phyloP scores from a whole-genome alignment of 2,888 invertebrate species.

The Psococerastis gibbosa region DNA sequence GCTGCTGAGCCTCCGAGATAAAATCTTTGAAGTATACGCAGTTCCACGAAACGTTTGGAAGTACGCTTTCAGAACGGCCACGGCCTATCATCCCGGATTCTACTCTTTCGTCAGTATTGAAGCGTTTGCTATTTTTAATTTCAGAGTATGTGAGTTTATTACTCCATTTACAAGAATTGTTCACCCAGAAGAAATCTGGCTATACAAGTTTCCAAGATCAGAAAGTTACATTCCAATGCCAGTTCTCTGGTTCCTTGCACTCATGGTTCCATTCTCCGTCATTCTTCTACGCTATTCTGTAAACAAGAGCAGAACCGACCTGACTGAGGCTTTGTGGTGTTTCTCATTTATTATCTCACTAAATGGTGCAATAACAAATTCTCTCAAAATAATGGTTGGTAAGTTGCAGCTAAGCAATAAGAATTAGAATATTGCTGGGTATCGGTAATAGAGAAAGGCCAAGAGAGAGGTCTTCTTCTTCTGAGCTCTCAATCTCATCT shows the following conservation, averaged over 20 bases:
- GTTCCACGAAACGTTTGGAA: too few species aligned
- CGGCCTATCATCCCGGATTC: too few species aligned
- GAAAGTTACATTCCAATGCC: slow-evolving; percentile 4
- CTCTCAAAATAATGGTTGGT: slow-evolving; percentile 3
- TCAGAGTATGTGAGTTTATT: slow-evolving; percentile 8
- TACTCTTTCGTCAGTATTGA: too few species aligned
- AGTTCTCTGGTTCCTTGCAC: neutral
- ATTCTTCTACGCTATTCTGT: slow-evolving; percentile 1
- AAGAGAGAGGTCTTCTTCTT: too few species aligned
- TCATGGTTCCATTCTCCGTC: neutral
- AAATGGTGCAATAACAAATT: slow-evolving; percentile 7
- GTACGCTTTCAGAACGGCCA: too few species aligned
- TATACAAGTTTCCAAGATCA: slow-evolving; percentile 3
- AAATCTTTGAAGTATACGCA: too few species aligned
- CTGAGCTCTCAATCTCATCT: too few species aligned
- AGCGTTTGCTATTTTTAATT: neutral
- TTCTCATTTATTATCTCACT: neutral
- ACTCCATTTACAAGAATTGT: slow-evolving; percentile 1
- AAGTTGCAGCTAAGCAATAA: too few species aligned
- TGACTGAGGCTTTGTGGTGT: neutral
- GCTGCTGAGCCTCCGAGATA: too few species aligned
- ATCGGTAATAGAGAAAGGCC: too few species aligned
- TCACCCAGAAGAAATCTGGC: slow-evolving; percentile 3
- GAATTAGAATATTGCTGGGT: too few species aligned
- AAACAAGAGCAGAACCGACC: neutral